These are phyloP conservation scores for Mizuhopecten yessoensis DNA, from an alignment of 1,140 invertebrate genomes.

Conservation along the genomic window DNA sequence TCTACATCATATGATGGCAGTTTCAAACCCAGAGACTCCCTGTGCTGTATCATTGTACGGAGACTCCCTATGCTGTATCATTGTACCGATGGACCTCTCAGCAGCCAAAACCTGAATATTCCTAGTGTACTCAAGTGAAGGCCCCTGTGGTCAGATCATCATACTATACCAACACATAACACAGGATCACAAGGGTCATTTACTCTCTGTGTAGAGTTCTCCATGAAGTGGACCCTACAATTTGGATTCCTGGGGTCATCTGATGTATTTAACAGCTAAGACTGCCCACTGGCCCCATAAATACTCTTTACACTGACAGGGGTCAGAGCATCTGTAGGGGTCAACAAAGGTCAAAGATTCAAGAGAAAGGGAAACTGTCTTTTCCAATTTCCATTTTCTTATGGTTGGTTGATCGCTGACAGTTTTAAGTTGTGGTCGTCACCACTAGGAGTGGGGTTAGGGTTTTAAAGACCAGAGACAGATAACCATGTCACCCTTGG, in stretches of 20 bases:
- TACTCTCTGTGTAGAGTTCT: background rate
- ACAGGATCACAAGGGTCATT: background rate
- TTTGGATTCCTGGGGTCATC: background rate
- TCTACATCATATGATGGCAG: too few species aligned
- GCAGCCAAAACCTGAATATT: background rate
- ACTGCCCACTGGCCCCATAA: conserved; percentile 5
- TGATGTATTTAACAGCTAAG: background rate
- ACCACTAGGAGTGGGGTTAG: background rate
- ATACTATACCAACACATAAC: background rate
- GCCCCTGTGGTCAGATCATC: background rate
- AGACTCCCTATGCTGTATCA: too few species aligned
- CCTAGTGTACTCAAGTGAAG: background rate
- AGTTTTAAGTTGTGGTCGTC: background rate
- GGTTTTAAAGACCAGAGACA: background rate
- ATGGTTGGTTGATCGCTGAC: background rate
- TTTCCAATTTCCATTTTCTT: conserved; percentile 7
- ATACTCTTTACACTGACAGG: background rate
- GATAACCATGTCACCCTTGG: conserved; percentile 2
- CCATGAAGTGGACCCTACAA: background rate
- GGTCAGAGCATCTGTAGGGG: background rate
- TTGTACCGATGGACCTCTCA: background rate
- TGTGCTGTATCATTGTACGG: background rate
- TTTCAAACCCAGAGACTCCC: too few species aligned
- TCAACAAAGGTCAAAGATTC: background rate
- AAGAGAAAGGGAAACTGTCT: background rate